Base-by-base conservation (phyloP, 2,113 vertebrate genomes). In the Opisthocomus hoazin region DNA sequence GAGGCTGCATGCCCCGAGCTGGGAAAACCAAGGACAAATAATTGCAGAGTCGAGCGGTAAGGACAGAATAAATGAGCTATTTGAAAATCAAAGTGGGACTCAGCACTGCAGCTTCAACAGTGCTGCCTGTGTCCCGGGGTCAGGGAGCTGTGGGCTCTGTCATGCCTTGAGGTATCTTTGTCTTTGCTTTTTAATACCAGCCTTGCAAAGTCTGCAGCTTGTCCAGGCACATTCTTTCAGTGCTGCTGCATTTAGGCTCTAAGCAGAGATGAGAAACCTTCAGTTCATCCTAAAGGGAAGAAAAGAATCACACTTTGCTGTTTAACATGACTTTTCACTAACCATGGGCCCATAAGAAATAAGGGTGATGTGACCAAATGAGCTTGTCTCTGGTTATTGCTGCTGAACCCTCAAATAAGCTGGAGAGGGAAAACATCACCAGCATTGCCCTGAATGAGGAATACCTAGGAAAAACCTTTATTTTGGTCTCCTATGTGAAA, bases 31-130 rank as follows among this genome's bases (percentile, higher is more conserved):
- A 94, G 89, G 89, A 76, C 70, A 85, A 93, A 92, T 54, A 83
- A 58, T 41, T 60, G 74, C 78, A 37, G 87, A 87, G 43, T 8
- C 2, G 12, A 51, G 53, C 19, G 12, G 41, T 2, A 73, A 84
- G 93, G 64, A 61, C n/a, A 58, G 86, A 95, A 78, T 86, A 94
- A 94, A 94, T 81, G 76, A 94, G 80, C 80, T 84, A 2, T 15
- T 87, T 94, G 88, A 69, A 51, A 94, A 94, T 57, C 90, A 81
- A 84, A 94, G 65, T 1, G 0, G 80, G 50, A 48, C 50, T 93
- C 56, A 74, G 80, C 71, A 30, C 56, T n/a, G 81, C 65, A 27
- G 74, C 69, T 81, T 56, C 30, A 6, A 24, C 45, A 8, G 29
- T 3, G 9, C 68, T 74, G 75, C 64, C 58, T 5, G 13, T 45